phyloP scores from a whole-genome alignment of 92 coral and sea anemone species.

The Heteractis magnifica region DNA sequence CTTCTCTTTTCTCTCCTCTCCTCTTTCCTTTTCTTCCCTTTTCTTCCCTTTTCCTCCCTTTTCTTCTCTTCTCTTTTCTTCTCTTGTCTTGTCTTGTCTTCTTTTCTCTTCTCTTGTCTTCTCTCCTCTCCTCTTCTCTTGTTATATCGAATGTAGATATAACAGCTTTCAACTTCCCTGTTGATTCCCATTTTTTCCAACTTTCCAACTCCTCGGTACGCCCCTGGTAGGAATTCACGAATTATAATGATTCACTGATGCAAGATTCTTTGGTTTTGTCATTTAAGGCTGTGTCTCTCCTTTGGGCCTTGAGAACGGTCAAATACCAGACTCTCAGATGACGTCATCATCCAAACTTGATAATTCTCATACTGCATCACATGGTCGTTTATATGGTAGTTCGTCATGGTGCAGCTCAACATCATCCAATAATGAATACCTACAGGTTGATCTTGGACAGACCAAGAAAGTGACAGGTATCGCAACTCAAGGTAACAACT shows the following conservation, averaged over 20 bases:
- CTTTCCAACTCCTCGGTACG: not conserved
- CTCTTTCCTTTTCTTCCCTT: not conserved
- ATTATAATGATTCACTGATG: too few species aligned
- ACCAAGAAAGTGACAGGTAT: constrained; percentile 34
- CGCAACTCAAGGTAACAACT: constrained; percentile 37
- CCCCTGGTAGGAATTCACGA: too few species aligned
- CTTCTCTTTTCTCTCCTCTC: not conserved
- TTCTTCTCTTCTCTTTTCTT: not conserved
- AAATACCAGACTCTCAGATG: constrained; percentile 16
- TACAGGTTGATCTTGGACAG: constrained; percentile 46
- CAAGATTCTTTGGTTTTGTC: not conserved
- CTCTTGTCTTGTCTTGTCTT: not conserved
- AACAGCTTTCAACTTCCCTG: too few species aligned
- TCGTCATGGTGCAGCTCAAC: constrained; percentile 51
- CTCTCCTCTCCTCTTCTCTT: too few species aligned
- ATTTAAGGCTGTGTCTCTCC: constrained; percentile 15
- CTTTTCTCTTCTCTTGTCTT: not conserved
- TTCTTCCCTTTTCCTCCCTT: not conserved
- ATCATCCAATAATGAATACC: constrained; percentile 26
- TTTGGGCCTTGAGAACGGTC: constrained; percentile 24
- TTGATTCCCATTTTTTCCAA: not conserved
- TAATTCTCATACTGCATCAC: constrained; percentile 21
- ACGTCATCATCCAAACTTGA: constrained; percentile 20
- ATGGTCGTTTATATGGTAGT: constrained; percentile 36
- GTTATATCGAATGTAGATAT: too few species aligned